Evolutionary conservation across 2,888 invertebrate species (phyloP).

Genomic region (Cephus pulcher): DNA sequence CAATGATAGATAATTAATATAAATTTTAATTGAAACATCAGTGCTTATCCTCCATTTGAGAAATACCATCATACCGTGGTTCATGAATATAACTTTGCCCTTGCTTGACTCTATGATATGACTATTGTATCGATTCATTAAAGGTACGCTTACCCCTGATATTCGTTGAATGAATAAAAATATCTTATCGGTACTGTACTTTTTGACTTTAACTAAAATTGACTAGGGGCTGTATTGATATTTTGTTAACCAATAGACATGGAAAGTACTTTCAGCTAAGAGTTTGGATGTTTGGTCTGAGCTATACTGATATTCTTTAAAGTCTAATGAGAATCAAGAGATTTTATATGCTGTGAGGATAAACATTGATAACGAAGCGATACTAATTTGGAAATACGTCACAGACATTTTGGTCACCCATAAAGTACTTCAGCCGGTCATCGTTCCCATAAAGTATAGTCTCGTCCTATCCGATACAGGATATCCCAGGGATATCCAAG

Average conservation of each 20-base stretch:
- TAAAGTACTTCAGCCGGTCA: background rate
- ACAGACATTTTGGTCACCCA: background rate
- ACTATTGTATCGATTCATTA: background rate
- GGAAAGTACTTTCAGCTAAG: no score
- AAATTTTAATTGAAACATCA: background rate
- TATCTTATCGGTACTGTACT: background rate
- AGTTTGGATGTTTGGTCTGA: no score
- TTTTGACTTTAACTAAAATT: no score
- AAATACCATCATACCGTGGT: background rate
- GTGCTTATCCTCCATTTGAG: background rate
- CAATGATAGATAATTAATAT: constrained; percentile 19
- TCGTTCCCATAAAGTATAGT: background rate
- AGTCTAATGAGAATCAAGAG: background rate
- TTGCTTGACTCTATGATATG: background rate
- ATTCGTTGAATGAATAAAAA: background rate
- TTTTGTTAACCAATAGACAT: no score
- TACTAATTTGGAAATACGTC: background rate
- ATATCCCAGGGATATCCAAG: background rate
- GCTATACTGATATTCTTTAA: no score
- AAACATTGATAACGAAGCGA: background rate
- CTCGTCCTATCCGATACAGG: background rate
- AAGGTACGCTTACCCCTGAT: no score
- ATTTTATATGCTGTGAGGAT: background rate
- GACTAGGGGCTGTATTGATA: no score
- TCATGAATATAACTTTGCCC: background rate